These are phyloP conservation scores for Melanotaenia pygmaea DNA, from an alignment of 2,797 vertebrate genomes.

Conservation along the genomic window DNA sequence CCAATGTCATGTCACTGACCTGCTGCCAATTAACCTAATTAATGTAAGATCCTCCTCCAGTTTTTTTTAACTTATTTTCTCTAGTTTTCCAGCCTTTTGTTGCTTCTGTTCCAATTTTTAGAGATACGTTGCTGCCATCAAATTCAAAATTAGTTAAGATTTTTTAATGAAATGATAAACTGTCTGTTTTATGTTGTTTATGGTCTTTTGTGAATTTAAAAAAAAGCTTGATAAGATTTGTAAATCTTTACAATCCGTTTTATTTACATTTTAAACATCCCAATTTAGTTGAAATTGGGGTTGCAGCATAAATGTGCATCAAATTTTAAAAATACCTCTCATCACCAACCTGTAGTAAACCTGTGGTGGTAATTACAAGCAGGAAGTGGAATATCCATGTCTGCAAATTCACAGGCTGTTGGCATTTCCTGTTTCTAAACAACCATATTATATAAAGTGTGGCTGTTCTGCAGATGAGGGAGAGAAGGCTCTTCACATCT, in stretches of 20 bases:
- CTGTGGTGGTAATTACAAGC: background rate
- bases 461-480: background rate
- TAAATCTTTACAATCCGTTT: no score
- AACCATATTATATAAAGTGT: background rate
- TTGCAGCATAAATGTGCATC: no score
- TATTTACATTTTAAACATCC: no score
- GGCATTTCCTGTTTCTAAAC: constrained; percentile 11
- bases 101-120: background rate
- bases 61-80: background rate
- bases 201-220: no score
- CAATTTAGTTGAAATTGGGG: no score
- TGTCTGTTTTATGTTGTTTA: no score
- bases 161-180: constrained; percentile 6
- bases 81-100: background rate
- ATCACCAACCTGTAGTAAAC: no score
- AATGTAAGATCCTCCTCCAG: background rate
- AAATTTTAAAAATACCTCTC: no score
- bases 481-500: background rate
- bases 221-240: no score
- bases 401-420: constrained; percentile 8
- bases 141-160: no score
- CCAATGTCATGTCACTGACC: background rate
- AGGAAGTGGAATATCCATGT: constrained; percentile 7
- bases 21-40: background rate
- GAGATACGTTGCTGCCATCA: background rate